These are phyloP conservation scores for Leptopilina myrica DNA, from an alignment of 2,888 invertebrate species.

Conservation along the genomic window DNA sequence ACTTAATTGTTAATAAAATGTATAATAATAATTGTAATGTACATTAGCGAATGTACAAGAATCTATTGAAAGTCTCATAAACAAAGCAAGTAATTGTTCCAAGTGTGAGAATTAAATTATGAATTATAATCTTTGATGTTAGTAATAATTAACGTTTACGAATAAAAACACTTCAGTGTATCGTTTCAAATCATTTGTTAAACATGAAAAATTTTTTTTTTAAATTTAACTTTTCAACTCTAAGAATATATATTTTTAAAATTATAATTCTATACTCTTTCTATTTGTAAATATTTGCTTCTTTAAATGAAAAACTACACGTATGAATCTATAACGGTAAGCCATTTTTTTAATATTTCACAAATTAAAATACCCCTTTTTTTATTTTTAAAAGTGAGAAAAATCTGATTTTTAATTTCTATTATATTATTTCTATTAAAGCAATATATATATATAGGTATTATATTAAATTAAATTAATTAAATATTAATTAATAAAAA, in stretches of 20 bases:
- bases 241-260: neutral
- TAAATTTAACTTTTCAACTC: neutral
- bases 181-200: neutral
- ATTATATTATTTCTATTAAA: too few species aligned
- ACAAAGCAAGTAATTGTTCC: neutral
- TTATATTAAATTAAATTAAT: too few species aligned
- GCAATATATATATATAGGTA: too few species aligned
- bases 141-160: constrained; percentile 7
- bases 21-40: neutral
- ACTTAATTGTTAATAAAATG: neutral
- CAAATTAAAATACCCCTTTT: neutral
- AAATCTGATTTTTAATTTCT: too few species aligned
- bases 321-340: neutral
- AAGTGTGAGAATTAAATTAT: constrained; percentile 23
- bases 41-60: neutral
- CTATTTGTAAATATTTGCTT: neutral
- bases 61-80: neutral
- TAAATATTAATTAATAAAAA: too few species aligned
- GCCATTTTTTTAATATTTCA: neutral
- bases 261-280: neutral
- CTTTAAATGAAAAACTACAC: neutral
- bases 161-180: constrained; percentile 8
- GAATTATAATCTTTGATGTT: neutral
- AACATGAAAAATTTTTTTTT: neutral
- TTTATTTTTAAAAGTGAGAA: too few species aligned